Percentiles rank a stretch among this genome's conserved stretches.
These are phyloP conservation scores for Tenthredo amoena DNA, from an alignment of 2,888 invertebrate species.

Conservation along the genomic window DNA sequence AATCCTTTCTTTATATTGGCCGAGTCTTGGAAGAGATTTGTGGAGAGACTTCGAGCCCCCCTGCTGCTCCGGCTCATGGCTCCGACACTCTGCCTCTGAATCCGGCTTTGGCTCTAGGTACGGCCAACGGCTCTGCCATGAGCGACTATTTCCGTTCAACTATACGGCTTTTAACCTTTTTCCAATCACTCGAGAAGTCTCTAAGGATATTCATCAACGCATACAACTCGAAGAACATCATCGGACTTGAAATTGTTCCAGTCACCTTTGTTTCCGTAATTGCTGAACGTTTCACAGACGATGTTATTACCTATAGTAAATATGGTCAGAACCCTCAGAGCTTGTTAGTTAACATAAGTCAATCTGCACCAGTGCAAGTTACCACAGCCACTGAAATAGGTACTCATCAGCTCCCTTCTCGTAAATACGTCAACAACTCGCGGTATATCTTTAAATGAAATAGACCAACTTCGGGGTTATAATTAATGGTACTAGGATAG, in stretches of 20 bases:
- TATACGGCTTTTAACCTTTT: conserved; percentile 31
- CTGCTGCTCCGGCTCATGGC: conserved; percentile 39
- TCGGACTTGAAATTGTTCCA: background rate
- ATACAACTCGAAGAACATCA: background rate
- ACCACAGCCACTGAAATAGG: background rate
- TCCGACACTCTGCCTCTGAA: conserved; percentile 35
- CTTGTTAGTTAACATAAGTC: conserved; percentile 31
- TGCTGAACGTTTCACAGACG: background rate
- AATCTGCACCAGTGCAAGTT: background rate
- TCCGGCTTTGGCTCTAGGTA: conserved; percentile 33
- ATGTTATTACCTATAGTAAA: background rate
- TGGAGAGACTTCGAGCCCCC: conserved; percentile 57
- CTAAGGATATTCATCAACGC: background rate
- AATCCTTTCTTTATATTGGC: conserved; percentile 71
- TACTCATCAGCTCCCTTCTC: background rate
- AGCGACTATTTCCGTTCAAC: conserved; percentile 42
- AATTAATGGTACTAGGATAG: conserved; percentile 36
- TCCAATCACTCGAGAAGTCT: conserved; percentile 2
- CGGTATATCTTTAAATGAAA: conserved; percentile 34
- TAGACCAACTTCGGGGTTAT: conserved; percentile 39
- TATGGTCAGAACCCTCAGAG: background rate
- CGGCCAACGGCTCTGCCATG: conserved; percentile 8
- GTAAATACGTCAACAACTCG: conserved; percentile 38
- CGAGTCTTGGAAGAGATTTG: conserved; percentile 67
- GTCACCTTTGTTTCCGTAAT: conserved; percentile 19